These are phyloP conservation scores for Embiotoca jacksoni DNA, from an alignment of 2,113 vertebrate species.

Conservation along the genomic window DNA sequence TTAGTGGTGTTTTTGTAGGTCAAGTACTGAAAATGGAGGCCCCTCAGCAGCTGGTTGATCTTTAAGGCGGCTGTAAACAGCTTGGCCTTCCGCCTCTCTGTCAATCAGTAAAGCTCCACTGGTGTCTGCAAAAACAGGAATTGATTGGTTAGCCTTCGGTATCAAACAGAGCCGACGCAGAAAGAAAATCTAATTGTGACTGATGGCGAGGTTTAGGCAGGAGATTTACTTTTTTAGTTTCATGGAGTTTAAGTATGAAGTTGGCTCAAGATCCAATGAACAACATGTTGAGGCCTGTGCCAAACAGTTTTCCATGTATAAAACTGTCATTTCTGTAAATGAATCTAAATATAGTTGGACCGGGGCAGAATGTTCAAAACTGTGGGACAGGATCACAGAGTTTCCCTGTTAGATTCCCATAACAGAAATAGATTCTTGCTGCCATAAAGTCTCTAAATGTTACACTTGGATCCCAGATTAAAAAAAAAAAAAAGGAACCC, in stretches of 20 bases:
- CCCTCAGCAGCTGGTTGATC: constrained; percentile 55
- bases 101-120: constrained; percentile 61
- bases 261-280: constrained; percentile 3
- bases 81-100: constrained; percentile 35
- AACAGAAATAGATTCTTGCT: constrained; percentile 49
- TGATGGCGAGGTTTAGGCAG: neutral
- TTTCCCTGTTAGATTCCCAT: constrained; percentile 36
- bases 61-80: constrained; percentile 43
- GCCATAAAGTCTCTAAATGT: constrained; percentile 13
- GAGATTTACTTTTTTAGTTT: constrained; percentile 22
- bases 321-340: constrained; percentile 40
- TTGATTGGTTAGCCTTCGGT: constrained; percentile 39
- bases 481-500: neutral
- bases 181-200: neutral
- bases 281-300: neutral
- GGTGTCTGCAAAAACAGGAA: constrained; percentile 73
- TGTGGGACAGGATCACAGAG: constrained; percentile 40
- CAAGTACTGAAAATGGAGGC: constrained; percentile 60
- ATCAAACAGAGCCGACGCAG: constrained; percentile 3
- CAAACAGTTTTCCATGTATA: constrained; percentile 21
- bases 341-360: constrained; percentile 44
- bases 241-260: neutral
- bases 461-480: constrained; percentile 16
- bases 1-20: constrained; percentile 71
- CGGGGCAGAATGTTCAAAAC: constrained; percentile 14